Percentiles rank a stretch among this genome's conserved stretches.
Evolutionary conservation across 2,797 vertebrate genomes (phyloP).

Genomic region (Danio aesculapii): DNA sequence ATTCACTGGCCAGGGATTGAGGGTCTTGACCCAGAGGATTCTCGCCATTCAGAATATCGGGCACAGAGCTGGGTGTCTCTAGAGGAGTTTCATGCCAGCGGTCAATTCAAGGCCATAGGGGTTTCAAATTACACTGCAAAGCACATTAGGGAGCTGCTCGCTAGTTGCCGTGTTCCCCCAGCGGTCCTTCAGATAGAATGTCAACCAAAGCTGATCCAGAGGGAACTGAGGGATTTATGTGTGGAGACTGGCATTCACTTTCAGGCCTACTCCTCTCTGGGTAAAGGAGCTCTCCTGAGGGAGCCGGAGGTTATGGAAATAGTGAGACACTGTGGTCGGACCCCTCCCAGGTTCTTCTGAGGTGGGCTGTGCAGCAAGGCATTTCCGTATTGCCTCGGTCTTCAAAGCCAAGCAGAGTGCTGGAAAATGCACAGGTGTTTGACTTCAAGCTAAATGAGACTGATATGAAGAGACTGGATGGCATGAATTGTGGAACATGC

Average conservation of each 20-base stretch:
- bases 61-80: conserved; percentile 64
- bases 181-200: conserved; percentile 71
- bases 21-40: conserved; percentile 62
- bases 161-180: conserved; percentile 60
- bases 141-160: conserved; percentile 64
- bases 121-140: conserved; percentile 70
- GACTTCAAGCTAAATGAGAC: conserved; percentile 59
- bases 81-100: conserved; percentile 60
- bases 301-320: conserved; percentile 57
- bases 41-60: conserved; percentile 58
- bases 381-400: conserved; percentile 72
- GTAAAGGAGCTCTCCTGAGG: conserved; percentile 65
- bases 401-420: conserved; percentile 51
- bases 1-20: conserved; percentile 72
- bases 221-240: conserved; percentile 61
- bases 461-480: conserved; percentile 55
- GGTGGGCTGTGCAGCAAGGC: conserved; percentile 69
- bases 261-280: conserved; percentile 74
- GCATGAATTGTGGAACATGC: conserved; percentile 60
- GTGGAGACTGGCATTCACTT: conserved; percentile 62
- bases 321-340: conserved; percentile 42
- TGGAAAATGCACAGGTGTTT: conserved; percentile 66
- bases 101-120: conserved; percentile 66
- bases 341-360: conserved; percentile 69
- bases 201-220: conserved; percentile 67